Percentiles rank a stretch among this genome's conserved stretches.
These are phyloP conservation scores for Peromyscus nudipes DNA, from an alignment of 2,797 vertebrate genomes.

Conservation along the genomic window DNA sequence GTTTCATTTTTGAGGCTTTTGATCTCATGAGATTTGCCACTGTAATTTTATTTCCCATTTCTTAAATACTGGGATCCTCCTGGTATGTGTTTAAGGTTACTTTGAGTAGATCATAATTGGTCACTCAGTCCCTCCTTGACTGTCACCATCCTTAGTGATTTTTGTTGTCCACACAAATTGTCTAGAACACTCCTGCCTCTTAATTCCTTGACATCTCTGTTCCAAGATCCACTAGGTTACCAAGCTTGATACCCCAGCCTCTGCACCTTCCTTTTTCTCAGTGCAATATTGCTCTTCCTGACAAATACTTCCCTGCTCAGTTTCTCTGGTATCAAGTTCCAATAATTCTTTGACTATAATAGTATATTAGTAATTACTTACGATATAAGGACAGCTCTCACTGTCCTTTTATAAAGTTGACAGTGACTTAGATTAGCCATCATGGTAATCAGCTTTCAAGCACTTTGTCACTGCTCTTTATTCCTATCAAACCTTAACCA, in stretches of 20 bases:
- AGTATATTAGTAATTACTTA: background rate
- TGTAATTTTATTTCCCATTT: background rate
- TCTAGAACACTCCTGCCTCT: background rate
- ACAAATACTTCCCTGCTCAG: background rate
- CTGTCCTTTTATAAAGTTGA: background rate
- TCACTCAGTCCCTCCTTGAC: background rate
- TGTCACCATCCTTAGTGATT: background rate
- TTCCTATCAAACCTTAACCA: background rate
- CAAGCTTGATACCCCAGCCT: background rate
- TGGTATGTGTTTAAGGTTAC: background rate
- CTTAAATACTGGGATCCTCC: background rate
- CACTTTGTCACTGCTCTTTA: background rate
- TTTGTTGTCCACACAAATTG: background rate
- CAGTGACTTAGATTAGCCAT: background rate
- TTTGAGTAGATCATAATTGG: background rate
- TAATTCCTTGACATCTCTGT: background rate
- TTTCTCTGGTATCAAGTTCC: background rate
- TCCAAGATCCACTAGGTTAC: background rate
- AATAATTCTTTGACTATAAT: background rate
- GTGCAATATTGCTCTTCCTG: background rate
- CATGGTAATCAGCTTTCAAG: background rate
- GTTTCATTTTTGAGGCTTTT: conserved; percentile 2
- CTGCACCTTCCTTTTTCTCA: background rate
- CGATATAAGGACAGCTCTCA: background rate
- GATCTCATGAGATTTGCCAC: background rate